Base-by-base conservation (phyloP, 2,113 vertebrate genomes). In the Ariopsis seemanni region DNA sequence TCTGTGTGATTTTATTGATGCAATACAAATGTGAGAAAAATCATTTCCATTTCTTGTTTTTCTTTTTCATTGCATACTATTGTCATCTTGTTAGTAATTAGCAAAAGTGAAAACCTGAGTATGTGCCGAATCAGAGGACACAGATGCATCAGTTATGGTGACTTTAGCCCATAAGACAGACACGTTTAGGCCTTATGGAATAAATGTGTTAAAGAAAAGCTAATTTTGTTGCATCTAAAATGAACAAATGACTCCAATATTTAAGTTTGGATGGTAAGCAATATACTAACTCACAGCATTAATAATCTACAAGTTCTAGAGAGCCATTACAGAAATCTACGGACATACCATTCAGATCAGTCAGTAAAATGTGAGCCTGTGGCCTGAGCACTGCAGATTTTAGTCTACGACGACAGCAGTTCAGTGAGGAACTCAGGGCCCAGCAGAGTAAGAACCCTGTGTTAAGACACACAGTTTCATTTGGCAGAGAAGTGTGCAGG, bases 391-490 rank as follows among this genome's bases (percentile, higher is more conserved):
- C 22, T 74, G 79, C 71, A 75, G n/a, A 77, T 77, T 53, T 69
- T 52, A 42, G 71, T 78, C 48, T 53, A 4, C 2, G 20, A 65
- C 57, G 77, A 65, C n/a, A 83, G 71, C 5, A 83, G 9, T 65
- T 77, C 34, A 83, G 42, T 57, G 58, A 52, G 17, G 69, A 83
- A 57, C 42, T 77, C 48, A 65, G 58, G 27, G 57, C 57, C 65
- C 67, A 67, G 22, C 15, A 86, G 78, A 86, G 67, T 30, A 20
- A 82, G 63, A 72, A 69, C 25, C 11, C 17, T 34, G 58, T 27
- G 74, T 18, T 69, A 86, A 81, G 50, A 83, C 79, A 86, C 62
- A 87, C 55, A 75, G 48, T 52, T 65, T 80, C 8, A 65, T 78
- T 82, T 75, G 69, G 69, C 67, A 83, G 42, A 75, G 48, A 53